Conservation (phyloP, 37 sponge, comb jelly and placozoan species). For the Cliona cf. orientalis region DNA sequence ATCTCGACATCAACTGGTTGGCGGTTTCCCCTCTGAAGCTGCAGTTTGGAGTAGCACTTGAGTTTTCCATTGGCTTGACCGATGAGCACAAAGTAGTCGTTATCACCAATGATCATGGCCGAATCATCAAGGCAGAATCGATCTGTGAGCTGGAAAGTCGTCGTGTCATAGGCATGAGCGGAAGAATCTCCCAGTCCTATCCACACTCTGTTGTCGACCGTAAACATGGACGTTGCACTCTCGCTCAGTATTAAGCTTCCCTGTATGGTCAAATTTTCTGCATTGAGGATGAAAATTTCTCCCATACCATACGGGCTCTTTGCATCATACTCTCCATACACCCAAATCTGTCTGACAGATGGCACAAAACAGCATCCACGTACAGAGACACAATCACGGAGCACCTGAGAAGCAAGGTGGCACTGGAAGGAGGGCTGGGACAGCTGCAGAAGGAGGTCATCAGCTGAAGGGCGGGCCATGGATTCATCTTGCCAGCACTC, state of each 20-base stretch:
- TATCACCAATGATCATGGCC: conserved; percentile 68
- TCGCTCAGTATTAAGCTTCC: conserved; percentile 73
- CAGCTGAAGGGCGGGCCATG: conserved; percentile 40
- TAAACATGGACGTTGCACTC: conserved; percentile 55
- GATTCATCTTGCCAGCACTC: conserved; percentile 78
- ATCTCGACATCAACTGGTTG: conserved; percentile 27
- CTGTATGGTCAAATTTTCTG: conserved; percentile 65
- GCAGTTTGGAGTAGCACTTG: conserved; percentile 71
- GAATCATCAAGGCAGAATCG: conserved; percentile 68
- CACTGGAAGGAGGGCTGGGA: conserved; percentile 54
- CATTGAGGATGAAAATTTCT: conserved; percentile 78
- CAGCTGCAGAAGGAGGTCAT: conserved; percentile 22
- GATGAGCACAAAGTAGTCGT: conserved; percentile 76
- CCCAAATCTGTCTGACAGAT: conserved; percentile 76
- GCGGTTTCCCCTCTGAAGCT: conserved; percentile 25
- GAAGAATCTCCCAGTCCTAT: conserved; percentile 77
- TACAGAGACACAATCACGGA: conserved; percentile 69
- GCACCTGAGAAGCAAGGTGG: conserved; percentile 54
- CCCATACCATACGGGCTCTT: background rate
- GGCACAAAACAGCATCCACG: conserved; percentile 73
- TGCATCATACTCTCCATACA: conserved; percentile 63
- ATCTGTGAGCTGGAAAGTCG: conserved; percentile 74
- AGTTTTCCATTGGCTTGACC: conserved; percentile 78
- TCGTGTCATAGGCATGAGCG: conserved; percentile 79
- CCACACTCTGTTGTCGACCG: conserved; percentile 77